These are phyloP conservation scores for Enteromius anoplus DNA, from an alignment of 2,797 vertebrate species.

Conservation along the genomic window DNA sequence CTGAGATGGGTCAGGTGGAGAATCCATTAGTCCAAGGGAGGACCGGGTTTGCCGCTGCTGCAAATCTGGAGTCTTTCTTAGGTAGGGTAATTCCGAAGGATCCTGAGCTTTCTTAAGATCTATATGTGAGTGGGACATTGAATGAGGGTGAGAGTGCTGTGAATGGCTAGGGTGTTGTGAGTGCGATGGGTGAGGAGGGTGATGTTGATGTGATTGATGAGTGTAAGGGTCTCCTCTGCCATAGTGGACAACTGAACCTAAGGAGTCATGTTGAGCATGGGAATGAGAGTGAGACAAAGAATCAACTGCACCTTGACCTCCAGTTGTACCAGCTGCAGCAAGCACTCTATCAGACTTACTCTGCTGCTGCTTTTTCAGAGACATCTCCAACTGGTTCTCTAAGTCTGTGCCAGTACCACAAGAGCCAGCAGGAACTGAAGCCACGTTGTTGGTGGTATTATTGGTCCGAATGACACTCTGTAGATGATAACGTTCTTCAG, in stretches of 20 bases:
- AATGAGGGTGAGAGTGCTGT: constrained; percentile 69
- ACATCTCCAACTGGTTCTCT: constrained; percentile 82
- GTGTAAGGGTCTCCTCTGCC: constrained; percentile 71
- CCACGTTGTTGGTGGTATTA: constrained; percentile 68
- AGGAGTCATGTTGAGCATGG: constrained; percentile 70
- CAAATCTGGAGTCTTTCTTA: constrained; percentile 76
- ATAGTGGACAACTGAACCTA: constrained; percentile 74
- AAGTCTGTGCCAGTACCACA: constrained; percentile 68
- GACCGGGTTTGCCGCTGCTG: constrained; percentile 76
- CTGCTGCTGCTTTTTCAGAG: constrained; percentile 80
- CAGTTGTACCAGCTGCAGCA: constrained; percentile 77
- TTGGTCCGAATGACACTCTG: constrained; percentile 91
- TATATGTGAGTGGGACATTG: constrained; percentile 75
- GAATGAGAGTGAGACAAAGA: constrained; percentile 65
- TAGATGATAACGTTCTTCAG: constrained; percentile 86
- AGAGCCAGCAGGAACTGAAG: constrained; percentile 57
- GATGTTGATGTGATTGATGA: constrained; percentile 67
- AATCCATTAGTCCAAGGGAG: constrained; percentile 78
- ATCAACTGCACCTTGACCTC: constrained; percentile 65
- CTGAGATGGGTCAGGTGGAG: constrained; percentile 76
- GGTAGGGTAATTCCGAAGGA: constrained; percentile 74
- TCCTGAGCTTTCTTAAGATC: constrained; percentile 81
- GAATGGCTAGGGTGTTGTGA: constrained; percentile 73
- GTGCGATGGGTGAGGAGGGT: constrained; percentile 69
- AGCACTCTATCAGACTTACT: constrained; percentile 66